Evolutionary conservation across 2,888 invertebrate genomes (phyloP).

Genomic region (Drosophila nr. perissopoda): DNA sequence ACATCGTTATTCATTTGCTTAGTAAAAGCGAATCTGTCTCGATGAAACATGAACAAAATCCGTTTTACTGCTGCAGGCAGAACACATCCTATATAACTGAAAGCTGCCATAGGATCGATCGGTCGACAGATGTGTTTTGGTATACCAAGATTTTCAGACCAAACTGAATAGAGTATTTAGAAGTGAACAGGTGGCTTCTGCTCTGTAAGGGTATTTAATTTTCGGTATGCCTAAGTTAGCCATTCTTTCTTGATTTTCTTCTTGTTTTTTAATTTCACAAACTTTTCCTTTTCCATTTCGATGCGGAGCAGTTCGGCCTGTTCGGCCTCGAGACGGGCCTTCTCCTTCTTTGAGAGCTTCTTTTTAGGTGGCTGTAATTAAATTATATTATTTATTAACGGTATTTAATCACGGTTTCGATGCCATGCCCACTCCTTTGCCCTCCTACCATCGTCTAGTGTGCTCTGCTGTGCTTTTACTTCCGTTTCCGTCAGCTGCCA

Average conservation of each 20-base stretch:
- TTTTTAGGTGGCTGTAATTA: conserved; percentile 83
- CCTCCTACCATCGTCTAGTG: conserved; percentile 39
- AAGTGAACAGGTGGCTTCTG: neutral
- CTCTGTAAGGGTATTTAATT: neutral
- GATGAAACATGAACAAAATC: neutral
- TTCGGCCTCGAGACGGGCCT: conserved; percentile 84
- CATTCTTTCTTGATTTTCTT: neutral
- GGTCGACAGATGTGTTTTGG: neutral
- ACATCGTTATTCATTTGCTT: neutral
- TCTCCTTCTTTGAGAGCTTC: conserved; percentile 85
- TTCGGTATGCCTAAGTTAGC: neutral
- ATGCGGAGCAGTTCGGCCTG: conserved; percentile 84
- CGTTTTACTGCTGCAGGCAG: neutral
- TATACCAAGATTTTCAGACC: neutral
- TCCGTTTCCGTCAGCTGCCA: conserved; percentile 30
- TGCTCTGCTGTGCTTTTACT: conserved; percentile 13
- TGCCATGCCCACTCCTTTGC: neutral
- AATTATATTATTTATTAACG: conserved; percentile 33
- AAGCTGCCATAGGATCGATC: neutral
- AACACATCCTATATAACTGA: neutral
- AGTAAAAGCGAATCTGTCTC: neutral
- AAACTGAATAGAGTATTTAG: neutral
- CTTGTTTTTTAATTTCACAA: conserved; percentile 9
- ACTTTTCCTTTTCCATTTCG: conserved; percentile 85
- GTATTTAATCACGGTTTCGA: conserved; percentile 12